A percentile compares a stretch with the other conserved stretches of the same genome.
phyloP scores from a whole-genome alignment of 2,113 vertebrate genomes.

The Petromus typicus region DNA sequence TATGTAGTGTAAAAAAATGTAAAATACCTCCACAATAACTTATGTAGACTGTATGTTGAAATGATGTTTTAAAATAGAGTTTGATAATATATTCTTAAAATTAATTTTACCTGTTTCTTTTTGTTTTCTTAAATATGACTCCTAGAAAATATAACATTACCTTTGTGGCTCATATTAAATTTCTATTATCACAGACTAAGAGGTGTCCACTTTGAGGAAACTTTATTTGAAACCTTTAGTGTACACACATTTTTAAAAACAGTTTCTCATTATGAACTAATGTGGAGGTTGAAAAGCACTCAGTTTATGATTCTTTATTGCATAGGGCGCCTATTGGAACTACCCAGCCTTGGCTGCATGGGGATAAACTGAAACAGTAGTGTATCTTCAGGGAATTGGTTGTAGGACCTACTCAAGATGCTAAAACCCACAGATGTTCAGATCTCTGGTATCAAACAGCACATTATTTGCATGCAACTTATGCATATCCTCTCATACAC shows the following conservation, averaged over 20 bases:
- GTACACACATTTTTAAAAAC: not conserved
- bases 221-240: not conserved
- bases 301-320: not conserved
- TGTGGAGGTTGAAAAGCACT: conserved; percentile 18
- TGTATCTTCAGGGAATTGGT: not conserved
- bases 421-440: too few relatives aligned
- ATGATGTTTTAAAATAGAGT: not conserved
- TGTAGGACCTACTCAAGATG: not conserved
- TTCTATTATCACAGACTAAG: not conserved
- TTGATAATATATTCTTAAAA: not conserved
- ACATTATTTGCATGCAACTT: not conserved
- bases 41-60: conserved; percentile 3
- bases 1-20: not conserved
- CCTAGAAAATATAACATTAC: not conserved
- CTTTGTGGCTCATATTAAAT: not conserved
- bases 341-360: not conserved
- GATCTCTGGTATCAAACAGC: not conserved
- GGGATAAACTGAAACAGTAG: not conserved
- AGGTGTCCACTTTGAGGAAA: not conserved
- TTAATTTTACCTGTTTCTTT: conserved; percentile 23
- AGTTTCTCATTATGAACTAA: not conserved
- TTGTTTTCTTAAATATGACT: conserved; percentile 35
- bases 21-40: conserved; percentile 8
- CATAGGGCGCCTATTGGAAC: not conserved
- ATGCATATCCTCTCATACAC: too few relatives aligned